Percentiles rank a stretch among this genome's conserved stretches.
phyloP scores from a whole-genome alignment of 2,888 invertebrate genomes.

The Odontomyia ornata region DNA sequence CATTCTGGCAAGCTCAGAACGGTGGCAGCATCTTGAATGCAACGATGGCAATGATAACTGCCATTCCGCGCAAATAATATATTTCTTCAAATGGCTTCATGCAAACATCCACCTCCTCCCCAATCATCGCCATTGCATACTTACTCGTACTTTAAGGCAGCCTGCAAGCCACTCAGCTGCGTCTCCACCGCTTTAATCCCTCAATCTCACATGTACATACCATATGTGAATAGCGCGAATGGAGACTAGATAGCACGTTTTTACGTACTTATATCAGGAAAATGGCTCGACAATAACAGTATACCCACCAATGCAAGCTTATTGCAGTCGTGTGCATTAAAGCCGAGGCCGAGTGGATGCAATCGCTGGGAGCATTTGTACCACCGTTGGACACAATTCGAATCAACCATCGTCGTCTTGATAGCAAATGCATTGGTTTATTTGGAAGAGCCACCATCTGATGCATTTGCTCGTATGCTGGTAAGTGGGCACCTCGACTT shows the following conservation, averaged over 20 bases:
- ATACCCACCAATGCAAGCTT: not conserved
- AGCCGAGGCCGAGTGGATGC: not conserved
- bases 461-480: not conserved
- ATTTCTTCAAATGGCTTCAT: constrained; percentile 40
- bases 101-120: constrained; percentile 25
- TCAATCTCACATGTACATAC: constrained; percentile 17
- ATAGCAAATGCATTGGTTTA: constrained; percentile 17
- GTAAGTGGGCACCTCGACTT: not conserved
- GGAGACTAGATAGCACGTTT: constrained; percentile 3
- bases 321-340: not conserved
- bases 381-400: constrained; percentile 5
- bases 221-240: constrained; percentile 7
- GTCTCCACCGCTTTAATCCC: constrained; percentile 15
- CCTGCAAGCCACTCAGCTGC: not conserved
- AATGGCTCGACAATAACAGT: not conserved
- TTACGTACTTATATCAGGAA: not conserved
- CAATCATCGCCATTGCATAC: constrained; percentile 21
- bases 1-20: constrained; percentile 16
- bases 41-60: constrained; percentile 30
- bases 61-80: constrained; percentile 33
- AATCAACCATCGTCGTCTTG: constrained; percentile 7
- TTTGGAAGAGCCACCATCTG: not conserved
- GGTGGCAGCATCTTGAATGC: constrained; percentile 25
- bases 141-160: not conserved
- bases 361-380: not conserved